These are phyloP conservation scores for Hephaestus fuliginosus DNA, from an alignment of 2,797 vertebrate genomes.

Conservation along the genomic window DNA sequence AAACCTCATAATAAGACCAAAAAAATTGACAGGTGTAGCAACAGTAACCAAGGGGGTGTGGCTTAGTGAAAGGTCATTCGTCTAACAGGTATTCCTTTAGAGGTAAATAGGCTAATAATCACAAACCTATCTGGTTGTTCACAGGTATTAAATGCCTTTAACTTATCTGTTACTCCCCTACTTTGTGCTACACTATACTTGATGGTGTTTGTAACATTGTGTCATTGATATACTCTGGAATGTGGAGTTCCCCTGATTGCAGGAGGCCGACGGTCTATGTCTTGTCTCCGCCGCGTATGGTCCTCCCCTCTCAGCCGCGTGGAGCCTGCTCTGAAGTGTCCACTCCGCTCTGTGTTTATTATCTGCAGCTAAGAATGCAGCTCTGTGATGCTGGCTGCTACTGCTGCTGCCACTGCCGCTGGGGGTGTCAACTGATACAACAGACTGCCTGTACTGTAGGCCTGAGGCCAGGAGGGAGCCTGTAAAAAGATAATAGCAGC, in stretches of 20 bases:
- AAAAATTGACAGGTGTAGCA: not conserved
- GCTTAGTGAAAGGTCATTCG: not conserved
- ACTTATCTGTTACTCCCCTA: not conserved
- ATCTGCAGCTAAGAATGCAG: constrained; percentile 76
- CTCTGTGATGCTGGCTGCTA: constrained; percentile 57
- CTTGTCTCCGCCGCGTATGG: constrained; percentile 29
- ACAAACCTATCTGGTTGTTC: not conserved
- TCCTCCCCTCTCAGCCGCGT: constrained; percentile 49
- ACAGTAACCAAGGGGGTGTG: not conserved
- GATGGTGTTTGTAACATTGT: constrained; percentile 15
- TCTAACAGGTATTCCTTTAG: not conserved
- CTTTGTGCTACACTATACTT: constrained; percentile 6
- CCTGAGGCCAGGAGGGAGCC: constrained; percentile 60
- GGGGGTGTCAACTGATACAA: constrained; percentile 65
- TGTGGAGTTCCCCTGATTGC: constrained; percentile 47
- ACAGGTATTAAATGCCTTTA: not conserved
- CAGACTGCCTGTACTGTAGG: constrained; percentile 51
- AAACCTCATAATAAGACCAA: not conserved
- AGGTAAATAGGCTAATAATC: not conserved
- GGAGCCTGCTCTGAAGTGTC: constrained; percentile 73
- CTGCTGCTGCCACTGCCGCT: constrained; percentile 18
- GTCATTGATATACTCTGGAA: constrained; percentile 29
- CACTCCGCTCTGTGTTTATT: constrained; percentile 70
- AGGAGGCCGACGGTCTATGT: constrained; percentile 32
- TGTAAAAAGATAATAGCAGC: constrained; percentile 76